Evolutionary conservation across 2,888 invertebrate species (phyloP).

Genomic region (Sthenelais limicola): DNA sequence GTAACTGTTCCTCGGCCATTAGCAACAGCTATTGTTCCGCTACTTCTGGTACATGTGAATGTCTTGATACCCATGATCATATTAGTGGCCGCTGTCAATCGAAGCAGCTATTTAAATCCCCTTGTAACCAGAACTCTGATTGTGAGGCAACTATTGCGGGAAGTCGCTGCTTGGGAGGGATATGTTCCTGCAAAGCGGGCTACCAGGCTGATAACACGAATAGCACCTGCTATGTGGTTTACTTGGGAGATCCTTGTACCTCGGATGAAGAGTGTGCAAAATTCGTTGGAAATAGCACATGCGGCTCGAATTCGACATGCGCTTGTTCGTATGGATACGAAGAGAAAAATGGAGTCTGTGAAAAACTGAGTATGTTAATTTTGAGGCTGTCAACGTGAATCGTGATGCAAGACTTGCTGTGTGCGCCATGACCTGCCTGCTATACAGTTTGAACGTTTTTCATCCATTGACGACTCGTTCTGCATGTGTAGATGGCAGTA

Average conservation of each 20-base stretch:
- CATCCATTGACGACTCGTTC: too few relatives aligned
- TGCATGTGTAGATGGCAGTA: too few relatives aligned
- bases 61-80: not conserved
- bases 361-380: too few relatives aligned
- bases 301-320: conserved; percentile 2
- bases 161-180: not conserved
- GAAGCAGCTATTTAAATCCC: not conserved
- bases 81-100: not conserved
- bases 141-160: not conserved
- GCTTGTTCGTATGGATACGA: not conserved
- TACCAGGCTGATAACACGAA: not conserved
- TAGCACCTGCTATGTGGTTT: not conserved
- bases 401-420: too few relatives aligned
- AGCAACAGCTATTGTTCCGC: not conserved
- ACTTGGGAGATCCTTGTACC: not conserved
- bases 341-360: not conserved
- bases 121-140: not conserved
- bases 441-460: too few relatives aligned
- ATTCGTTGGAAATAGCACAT: conserved; percentile 1
- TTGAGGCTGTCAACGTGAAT: too few relatives aligned
- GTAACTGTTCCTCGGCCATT: not conserved
- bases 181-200: not conserved
- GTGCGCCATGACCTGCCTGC: too few relatives aligned
- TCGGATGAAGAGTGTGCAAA: not conserved
- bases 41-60: conserved; percentile 6